Conservation (phyloP, 2,888 invertebrate genomes). For the Orthosia gracilis region DNA sequence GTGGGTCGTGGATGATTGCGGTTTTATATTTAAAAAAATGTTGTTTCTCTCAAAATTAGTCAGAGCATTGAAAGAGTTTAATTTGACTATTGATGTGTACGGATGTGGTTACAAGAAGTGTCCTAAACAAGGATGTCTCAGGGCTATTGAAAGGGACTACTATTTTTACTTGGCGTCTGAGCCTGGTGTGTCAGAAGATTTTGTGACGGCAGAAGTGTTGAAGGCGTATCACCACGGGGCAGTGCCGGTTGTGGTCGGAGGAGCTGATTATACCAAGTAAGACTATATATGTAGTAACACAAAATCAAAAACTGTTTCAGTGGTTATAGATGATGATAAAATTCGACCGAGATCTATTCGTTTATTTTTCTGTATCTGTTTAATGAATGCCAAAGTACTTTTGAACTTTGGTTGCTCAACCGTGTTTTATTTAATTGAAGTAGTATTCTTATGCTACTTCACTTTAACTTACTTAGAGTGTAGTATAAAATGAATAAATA, state of each 20-base stretch:
- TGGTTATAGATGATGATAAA: too few species aligned
- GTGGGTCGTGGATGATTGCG: constrained; percentile 74
- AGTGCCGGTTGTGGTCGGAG: constrained; percentile 93
- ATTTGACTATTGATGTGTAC: constrained; percentile 87
- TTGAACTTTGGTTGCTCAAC: too few species aligned
- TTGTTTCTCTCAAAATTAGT: constrained; percentile 77
- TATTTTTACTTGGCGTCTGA: constrained; percentile 84
- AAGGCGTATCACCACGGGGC: constrained; percentile 90
- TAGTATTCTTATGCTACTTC: too few species aligned
- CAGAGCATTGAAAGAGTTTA: constrained; percentile 77
- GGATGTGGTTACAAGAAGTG: constrained; percentile 77
- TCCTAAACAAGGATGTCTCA: constrained; percentile 71
- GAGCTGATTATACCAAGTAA: constrained; percentile 91
- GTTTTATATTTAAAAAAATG: constrained; percentile 58
- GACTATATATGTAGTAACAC: background rate
- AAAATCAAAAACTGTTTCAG: too few species aligned
- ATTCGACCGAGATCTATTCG: too few species aligned
- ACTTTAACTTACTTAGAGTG: too few species aligned
- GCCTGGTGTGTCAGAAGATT: constrained; percentile 77
- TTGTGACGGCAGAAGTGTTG: constrained; percentile 81
- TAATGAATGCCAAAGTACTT: too few species aligned
- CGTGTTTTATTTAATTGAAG: too few species aligned
- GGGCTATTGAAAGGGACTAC: constrained; percentile 76
- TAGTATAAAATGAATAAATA: too few species aligned
- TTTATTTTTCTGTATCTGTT: too few species aligned